Percentiles rank a stretch among this genome's conserved stretches.
Evolutionary conservation across 2,113 vertebrate genomes (phyloP).

Genomic region (Macquaria ambigua): DNA sequence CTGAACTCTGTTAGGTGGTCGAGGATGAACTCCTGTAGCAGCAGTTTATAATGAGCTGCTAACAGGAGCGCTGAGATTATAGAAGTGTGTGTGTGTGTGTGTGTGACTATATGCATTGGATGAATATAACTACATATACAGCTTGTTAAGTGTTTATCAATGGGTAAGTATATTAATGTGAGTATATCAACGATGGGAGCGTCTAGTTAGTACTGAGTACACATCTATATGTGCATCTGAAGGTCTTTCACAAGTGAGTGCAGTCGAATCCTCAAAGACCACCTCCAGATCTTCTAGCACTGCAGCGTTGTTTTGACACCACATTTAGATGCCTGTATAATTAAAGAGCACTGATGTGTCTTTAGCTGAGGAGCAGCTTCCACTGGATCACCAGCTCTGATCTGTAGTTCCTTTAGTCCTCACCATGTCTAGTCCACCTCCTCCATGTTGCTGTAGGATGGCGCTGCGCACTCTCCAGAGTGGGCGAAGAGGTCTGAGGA

Average conservation of each 20-base stretch:
- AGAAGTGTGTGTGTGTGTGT: not conserved
- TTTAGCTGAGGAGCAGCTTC: slow-evolving; percentile 7
- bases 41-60: slow-evolving; percentile 18
- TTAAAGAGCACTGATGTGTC: slow-evolving; percentile 42
- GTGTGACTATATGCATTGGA: slow-evolving; percentile 36
- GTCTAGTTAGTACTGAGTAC: slow-evolving; percentile 48
- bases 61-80: slow-evolving; percentile 26
- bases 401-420: not conserved
- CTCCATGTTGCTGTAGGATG: slow-evolving; percentile 98
- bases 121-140: slow-evolving; percentile 51
- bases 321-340: slow-evolving; percentile 35
- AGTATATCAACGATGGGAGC: slow-evolving; percentile 29
- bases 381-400: not conserved
- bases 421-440: slow-evolving; percentile 90
- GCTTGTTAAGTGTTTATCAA: slow-evolving; percentile 36
- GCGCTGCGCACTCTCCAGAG: slow-evolving; percentile 87
- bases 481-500: slow-evolving; percentile 88
- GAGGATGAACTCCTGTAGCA: slow-evolving; percentile 4
- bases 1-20: slow-evolving; percentile 25
- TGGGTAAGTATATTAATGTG: slow-evolving; percentile 28
- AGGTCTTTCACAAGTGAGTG: slow-evolving; percentile 19
- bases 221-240: slow-evolving; percentile 21
- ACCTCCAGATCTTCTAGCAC: slow-evolving; percentile 37
- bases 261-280: slow-evolving; percentile 29
- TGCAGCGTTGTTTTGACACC: slow-evolving; percentile 7